Base-by-base conservation (phyloP, 2,888 invertebrate species). In the Siphonodentalium dalli region DNA sequence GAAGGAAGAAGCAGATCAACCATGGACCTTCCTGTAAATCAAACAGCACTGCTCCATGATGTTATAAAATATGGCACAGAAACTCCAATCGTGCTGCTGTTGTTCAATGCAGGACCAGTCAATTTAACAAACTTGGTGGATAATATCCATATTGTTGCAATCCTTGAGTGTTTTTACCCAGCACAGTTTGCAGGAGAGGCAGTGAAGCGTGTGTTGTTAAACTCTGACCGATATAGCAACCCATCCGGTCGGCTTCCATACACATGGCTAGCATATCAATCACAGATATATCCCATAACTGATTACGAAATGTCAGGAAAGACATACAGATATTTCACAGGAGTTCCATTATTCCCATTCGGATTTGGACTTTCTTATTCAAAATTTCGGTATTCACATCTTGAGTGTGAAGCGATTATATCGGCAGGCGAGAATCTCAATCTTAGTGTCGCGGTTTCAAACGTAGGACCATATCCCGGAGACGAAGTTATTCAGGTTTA, bases 111-210 rank as follows among this genome's bases (percentile, higher is more conserved):
- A 15, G 74, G 75, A 15, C 76, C 78, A 0, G 37, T 78, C 21
- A 72, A 78, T 45, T 64, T 78, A n/a, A 60, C 63, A 1, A 57
- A 64, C 58, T 62, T 70, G 15, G 69, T 67, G 7, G 43, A 43
- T 13, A 54, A 49, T n/a, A 45, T 58, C 4, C 49, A 53, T 15
- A 66, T 78, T 3, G 46, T 40, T 1, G 69, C 69, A 26, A 76
- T 78, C 38, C 26, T 78, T 6, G 67, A 71, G 49, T 74, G 75
- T 42, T 74, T 73, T 55, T 76, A 75, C 55, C 78, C 80, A 4
- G 78, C 74, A 5, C 77, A 79, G 58, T 59, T 71, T 1, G 66
- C 75, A 3, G 80, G 80, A 1, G 68, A 61, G 15, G 77, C 78
- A 3, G 49, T 80, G 9, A 56, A 54, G 18, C 58, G 61, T 24